Evolutionary conservation across 2,113 vertebrate species (phyloP).

Genomic region (Bubo scandiacus): DNA sequence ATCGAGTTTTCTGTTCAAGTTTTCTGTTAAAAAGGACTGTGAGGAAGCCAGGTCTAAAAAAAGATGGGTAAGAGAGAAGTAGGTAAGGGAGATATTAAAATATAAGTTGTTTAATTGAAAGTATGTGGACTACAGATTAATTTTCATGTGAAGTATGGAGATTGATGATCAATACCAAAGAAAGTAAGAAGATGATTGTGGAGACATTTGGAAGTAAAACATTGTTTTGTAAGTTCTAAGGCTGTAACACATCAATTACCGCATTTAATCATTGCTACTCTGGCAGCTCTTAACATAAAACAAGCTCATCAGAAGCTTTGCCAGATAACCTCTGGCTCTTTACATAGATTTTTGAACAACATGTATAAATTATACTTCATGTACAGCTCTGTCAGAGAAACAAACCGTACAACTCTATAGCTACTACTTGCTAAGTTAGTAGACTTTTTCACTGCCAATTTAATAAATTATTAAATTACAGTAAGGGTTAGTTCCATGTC

Average conservation of each 20-base stretch:
- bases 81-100: not conserved
- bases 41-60: not conserved
- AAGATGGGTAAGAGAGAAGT: not conserved
- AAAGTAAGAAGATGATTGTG: not conserved
- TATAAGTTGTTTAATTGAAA: not conserved
- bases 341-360: not conserved
- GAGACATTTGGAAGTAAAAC: not conserved
- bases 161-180: not conserved
- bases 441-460: not conserved
- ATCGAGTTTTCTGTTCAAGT: not conserved
- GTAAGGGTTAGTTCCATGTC: not conserved
- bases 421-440: not conserved
- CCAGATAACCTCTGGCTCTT: conserved; percentile 36
- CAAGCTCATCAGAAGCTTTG: conserved; percentile 26
- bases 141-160: not conserved
- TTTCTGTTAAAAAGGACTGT: not conserved
- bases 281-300: not conserved
- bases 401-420: not conserved
- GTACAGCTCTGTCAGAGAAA: not conserved
- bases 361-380: not conserved
- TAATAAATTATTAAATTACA: not conserved
- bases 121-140: not conserved
- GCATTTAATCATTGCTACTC: not conserved
- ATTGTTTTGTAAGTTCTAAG: not conserved
- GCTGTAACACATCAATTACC: not conserved